A percentile compares a stretch with the other conserved stretches of the same genome.
phyloP scores from a whole-genome alignment of 2,888 invertebrate species.

The Sarcophaga variegata region DNA sequence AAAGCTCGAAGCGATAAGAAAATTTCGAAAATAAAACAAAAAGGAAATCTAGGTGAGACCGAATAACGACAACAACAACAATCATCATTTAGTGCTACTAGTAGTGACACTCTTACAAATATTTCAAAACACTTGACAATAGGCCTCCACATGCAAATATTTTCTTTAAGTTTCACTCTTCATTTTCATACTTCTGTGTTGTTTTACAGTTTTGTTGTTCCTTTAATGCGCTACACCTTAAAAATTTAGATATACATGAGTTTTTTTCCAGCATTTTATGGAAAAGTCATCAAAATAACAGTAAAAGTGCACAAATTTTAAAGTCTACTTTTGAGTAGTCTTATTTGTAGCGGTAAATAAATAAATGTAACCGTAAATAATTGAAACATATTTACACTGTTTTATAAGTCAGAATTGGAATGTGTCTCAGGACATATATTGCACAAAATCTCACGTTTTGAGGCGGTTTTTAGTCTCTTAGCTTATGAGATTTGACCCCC shows the following conservation, averaged over 20 bases:
- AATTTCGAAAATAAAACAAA: neutral
- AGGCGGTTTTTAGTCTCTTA: too few species aligned
- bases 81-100: neutral
- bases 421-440: too few species aligned
- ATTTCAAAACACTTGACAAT: slow-evolving; percentile 24
- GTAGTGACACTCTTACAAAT: neutral
- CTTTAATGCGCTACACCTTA: slow-evolving; percentile 8
- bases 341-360: too few species aligned
- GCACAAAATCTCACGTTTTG: too few species aligned
- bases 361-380: too few species aligned
- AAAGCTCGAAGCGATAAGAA: slow-evolving; percentile 56
- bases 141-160: slow-evolving; percentile 22
- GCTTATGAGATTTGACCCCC: too few species aligned
- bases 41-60: slow-evolving; percentile 46
- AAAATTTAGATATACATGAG: neutral
- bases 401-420: too few species aligned
- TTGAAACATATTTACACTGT: too few species aligned
- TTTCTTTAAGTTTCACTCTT: neutral
- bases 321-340: too few species aligned
- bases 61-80: neutral
- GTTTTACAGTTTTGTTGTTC: neutral
- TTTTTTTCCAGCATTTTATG: neutral
- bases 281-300: neutral
- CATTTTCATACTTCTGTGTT: slow-evolving; percentile 1
- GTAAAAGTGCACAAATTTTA: too few species aligned